Evolutionary conservation across 2,888 invertebrate genomes (phyloP).

Genomic region (Flabesymbios commensalis): DNA sequence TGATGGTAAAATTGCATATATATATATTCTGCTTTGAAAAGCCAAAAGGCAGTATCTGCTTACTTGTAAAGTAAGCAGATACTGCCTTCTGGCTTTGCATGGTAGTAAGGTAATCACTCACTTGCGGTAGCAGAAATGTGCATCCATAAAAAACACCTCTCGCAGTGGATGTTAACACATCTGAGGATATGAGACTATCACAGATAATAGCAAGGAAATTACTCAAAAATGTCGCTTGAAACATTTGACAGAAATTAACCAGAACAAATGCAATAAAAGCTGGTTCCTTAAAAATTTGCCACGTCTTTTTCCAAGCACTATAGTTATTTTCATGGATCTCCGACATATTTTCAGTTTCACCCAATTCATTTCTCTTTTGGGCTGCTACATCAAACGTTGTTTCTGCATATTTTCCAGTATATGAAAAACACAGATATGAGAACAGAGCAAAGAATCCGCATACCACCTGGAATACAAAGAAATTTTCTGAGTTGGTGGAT

Average conservation of each 20-base stretch:
- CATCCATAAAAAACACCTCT: conserved; percentile 48
- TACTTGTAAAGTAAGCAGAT: too few relatives aligned
- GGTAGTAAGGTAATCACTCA: conserved; percentile 28
- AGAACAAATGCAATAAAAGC: conserved; percentile 52
- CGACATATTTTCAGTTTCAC: not conserved
- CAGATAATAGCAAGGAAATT: conserved; percentile 49
- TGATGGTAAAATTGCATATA: too few relatives aligned
- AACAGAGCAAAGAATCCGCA: conserved; percentile 47
- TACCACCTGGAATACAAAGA: conserved; percentile 50
- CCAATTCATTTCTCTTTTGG: not conserved
- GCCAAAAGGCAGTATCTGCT: too few relatives aligned
- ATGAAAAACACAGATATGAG: conserved; percentile 43
- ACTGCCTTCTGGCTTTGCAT: too few relatives aligned
- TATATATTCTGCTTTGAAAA: too few relatives aligned
- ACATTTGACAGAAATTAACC: conserved; percentile 50
- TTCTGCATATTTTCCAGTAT: conserved; percentile 45
- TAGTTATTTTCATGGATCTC: not conserved
- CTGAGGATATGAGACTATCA: conserved; percentile 44
- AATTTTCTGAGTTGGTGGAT: conserved; percentile 54
- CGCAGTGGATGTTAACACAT: conserved; percentile 34
- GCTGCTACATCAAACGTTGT: conserved; percentile 43
- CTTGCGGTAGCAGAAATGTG: conserved; percentile 38
- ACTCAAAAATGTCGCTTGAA: conserved; percentile 41
- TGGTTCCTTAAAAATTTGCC: conserved; percentile 43
- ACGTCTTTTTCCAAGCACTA: not conserved